A percentile compares a stretch with the other conserved stretches of the same genome.
These are phyloP conservation scores for Myanophis thanlyinensis DNA, from an alignment of 2,113 vertebrate species.

Conservation along the genomic window DNA sequence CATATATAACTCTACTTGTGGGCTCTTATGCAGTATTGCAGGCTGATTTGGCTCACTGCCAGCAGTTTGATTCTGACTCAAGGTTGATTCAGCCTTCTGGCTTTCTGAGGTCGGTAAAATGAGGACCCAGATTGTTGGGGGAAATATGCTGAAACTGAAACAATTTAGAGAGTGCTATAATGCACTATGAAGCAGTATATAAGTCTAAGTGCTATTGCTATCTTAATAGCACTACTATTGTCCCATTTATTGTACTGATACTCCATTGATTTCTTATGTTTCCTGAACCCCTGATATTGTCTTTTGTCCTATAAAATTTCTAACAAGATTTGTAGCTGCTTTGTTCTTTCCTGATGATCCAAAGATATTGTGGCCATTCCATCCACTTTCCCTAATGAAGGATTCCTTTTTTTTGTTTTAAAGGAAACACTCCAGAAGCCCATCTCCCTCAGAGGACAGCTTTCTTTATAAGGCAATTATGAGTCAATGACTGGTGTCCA, in stretches of 20 bases:
- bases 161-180: neutral
- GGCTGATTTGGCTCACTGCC: neutral
- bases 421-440: neutral
- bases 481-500: neutral
- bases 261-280: neutral
- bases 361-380: neutral
- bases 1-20: neutral
- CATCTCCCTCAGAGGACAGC: neutral
- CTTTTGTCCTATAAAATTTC: neutral
- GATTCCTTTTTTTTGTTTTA: neutral
- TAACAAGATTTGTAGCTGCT: neutral
- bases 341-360: neutral
- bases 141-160: neutral
- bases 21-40: neutral
- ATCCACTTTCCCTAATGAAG: neutral
- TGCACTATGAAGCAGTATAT: no score
- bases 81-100: neutral
- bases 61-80: neutral
- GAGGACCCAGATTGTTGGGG: neutral
- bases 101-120: neutral
- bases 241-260: neutral
- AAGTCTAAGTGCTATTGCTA: no score
- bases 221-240: neutral
- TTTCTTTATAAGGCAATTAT: neutral
- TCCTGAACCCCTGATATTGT: neutral